A percentile compares a stretch with the other conserved stretches of the same genome.
Evolutionary conservation across 2,113 vertebrate genomes (phyloP).

Genomic region (Cyphomyrus discorhynchus): DNA sequence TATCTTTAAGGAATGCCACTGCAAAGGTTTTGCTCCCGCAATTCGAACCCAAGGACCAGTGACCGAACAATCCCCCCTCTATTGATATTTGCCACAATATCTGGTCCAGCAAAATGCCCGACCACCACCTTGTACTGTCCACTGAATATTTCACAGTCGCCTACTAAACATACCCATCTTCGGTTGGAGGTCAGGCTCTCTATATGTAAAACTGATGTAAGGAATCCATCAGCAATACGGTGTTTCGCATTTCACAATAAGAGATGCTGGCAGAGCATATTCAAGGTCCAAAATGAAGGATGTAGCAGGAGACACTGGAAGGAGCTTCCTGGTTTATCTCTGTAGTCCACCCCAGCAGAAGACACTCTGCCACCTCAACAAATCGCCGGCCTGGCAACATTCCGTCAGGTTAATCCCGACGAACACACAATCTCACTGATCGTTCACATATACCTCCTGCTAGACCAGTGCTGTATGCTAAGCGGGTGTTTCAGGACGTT

Average conservation of each 20-base stretch:
- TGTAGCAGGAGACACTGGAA: neutral
- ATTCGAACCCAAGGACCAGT: neutral
- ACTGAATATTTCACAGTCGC: neutral
- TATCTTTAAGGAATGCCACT: neutral
- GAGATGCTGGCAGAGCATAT: neutral
- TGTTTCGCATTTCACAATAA: neutral
- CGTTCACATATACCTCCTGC: neutral
- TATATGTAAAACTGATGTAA: neutral
- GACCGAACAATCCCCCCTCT: neutral
- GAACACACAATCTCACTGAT: neutral
- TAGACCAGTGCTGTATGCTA: neutral
- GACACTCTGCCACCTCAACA: neutral
- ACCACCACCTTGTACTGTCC: neutral
- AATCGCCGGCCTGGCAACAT: neutral
- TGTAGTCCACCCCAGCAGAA: neutral
- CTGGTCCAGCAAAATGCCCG: neutral
- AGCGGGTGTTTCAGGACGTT: neutral
- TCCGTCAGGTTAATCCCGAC: neutral
- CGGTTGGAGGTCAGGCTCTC: neutral
- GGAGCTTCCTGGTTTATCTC: neutral
- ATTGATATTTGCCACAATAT: neutral
- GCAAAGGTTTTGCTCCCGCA: neutral
- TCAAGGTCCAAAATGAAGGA: neutral
- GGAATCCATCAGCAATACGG: neutral
- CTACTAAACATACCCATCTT: neutral